Percentiles rank a stretch among this genome's conserved stretches.
Evolutionary conservation across 2,888 invertebrate genomes (phyloP).

Genomic region (Polydrusus pterygomalis): DNA sequence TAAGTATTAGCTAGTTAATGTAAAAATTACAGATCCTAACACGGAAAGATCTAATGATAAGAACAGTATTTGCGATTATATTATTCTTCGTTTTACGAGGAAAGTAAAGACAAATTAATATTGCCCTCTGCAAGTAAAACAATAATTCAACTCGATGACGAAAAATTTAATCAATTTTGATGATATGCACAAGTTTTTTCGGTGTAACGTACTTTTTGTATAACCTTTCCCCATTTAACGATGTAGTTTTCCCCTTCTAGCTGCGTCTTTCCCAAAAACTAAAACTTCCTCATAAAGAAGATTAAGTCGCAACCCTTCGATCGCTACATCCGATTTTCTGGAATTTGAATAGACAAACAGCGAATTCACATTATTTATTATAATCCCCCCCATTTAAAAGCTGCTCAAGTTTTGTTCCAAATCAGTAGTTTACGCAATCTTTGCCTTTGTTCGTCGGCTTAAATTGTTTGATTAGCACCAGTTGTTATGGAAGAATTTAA

Average conservation of each 20-base stretch:
- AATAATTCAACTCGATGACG: no score
- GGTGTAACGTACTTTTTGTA: no score
- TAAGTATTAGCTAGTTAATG: no score
- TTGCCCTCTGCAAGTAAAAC: no score
- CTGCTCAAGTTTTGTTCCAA: conserved; percentile 8
- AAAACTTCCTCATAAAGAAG: conserved; percentile 20
- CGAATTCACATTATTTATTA: conserved; percentile 29
- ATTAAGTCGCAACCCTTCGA: conserved; percentile 16
- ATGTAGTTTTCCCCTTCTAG: background rate
- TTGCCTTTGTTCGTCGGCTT: background rate
- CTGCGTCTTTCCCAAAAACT: conserved; percentile 10
- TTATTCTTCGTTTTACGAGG: no score
- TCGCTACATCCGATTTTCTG: conserved; percentile 27
- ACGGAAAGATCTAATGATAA: no score
- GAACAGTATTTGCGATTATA: no score
- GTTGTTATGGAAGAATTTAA: background rate
- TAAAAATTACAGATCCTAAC: no score
- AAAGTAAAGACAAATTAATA: no score
- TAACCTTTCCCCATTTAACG: background rate
- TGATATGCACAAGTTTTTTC: no score
- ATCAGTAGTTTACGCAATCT: background rate
- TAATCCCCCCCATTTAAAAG: conserved; percentile 7
- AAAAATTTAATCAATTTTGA: no score
- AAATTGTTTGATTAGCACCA: background rate
- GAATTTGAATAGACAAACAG: conserved; percentile 28